Evolutionary conservation across 2,888 invertebrate species (phyloP).

Genomic region (Eupeodes latifasciatus): DNA sequence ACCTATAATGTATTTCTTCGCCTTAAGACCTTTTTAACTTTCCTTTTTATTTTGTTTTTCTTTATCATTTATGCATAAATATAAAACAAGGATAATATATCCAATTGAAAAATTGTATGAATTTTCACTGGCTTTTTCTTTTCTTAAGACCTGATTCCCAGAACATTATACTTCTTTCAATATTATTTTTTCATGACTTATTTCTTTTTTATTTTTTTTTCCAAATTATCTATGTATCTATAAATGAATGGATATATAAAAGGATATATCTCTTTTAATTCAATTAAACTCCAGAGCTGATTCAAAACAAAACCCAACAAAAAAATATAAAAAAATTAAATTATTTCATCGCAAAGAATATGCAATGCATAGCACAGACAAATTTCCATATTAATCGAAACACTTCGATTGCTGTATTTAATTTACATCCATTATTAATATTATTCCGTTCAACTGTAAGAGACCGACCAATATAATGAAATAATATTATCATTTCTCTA

Average conservation of each 20-base stretch:
- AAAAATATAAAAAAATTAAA: not conserved
- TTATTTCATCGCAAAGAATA: constrained; percentile 16
- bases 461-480: constrained; percentile 23
- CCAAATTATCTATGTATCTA: not conserved
- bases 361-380: constrained; percentile 22
- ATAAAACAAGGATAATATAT: not conserved
- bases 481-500: constrained; percentile 35
- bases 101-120: not conserved
- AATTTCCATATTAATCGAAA: constrained; percentile 53
- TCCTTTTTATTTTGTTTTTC: not conserved
- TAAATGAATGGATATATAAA: not conserved
- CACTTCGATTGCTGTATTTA: constrained; percentile 51
- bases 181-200: constrained; percentile 12
- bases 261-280: not conserved
- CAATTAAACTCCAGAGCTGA: constrained; percentile 24
- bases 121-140: not conserved
- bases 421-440: constrained; percentile 56
- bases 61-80: not conserved
- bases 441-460: constrained; percentile 13
- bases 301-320: not conserved
- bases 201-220: too few relatives aligned
- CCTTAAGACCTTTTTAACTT: too few relatives aligned
- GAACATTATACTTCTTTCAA: not conserved
- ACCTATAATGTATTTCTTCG: too few relatives aligned
- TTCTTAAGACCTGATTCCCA: not conserved